These are phyloP conservation scores for Gallinago jamesoni DNA, from an alignment of 2,113 vertebrate species.

Conservation along the genomic window DNA sequence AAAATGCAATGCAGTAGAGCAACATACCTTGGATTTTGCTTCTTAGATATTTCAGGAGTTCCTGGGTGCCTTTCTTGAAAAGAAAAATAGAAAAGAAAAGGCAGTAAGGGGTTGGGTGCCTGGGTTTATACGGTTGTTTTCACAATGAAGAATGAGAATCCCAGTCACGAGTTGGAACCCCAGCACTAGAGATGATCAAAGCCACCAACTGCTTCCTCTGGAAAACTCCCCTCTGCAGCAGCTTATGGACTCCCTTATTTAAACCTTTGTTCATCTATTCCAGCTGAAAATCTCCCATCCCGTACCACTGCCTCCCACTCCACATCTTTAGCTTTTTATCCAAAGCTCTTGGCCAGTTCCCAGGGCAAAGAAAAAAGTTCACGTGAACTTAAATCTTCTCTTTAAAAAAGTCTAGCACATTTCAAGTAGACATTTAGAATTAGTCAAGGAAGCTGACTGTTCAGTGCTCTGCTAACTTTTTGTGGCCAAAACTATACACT, in stretches of 20 bases:
- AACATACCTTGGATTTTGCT: constrained; percentile 90
- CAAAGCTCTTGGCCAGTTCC: neutral
- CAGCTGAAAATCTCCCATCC: neutral
- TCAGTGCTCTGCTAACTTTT: neutral
- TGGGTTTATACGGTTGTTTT: neutral
- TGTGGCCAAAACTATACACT: neutral
- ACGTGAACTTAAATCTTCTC: neutral
- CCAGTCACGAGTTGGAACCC: neutral
- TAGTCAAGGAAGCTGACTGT: neutral
- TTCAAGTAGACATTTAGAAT: neutral
- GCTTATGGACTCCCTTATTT: neutral
- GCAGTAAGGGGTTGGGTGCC: neutral
- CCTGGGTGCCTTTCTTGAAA: constrained; percentile 91
- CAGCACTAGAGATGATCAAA: no score
- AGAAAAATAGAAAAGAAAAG: neutral
- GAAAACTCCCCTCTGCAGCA: neutral
- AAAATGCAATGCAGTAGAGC: neutral
- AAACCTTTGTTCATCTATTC: neutral
- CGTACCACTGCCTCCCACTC: neutral
- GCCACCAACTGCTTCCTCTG: neutral
- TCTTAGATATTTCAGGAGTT: constrained; percentile 90
- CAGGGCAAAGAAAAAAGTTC: neutral
- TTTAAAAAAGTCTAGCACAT: neutral
- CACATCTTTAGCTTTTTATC: neutral
- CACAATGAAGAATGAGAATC: neutral